Conservation (phyloP, 2,797 vertebrate species). For the Notolabrus celidotus region DNA sequence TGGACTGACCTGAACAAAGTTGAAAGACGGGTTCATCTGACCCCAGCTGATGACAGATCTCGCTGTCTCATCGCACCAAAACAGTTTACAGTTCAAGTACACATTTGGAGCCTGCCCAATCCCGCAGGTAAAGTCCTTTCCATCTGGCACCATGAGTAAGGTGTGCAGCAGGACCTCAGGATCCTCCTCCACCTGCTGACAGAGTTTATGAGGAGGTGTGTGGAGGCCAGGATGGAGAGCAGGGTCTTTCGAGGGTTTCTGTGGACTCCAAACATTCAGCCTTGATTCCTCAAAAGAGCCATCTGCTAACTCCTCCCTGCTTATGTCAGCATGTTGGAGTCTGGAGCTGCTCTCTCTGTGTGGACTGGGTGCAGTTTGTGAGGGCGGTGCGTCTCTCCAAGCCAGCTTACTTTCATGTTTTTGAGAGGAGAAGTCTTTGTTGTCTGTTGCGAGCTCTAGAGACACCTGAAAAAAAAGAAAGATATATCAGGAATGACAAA, state of each 20-base stretch:
- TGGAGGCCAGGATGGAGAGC: conserved; percentile 19
- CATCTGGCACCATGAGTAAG: conserved; percentile 93
- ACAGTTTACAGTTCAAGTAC: conserved; percentile 94
- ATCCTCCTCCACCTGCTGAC: conserved; percentile 63
- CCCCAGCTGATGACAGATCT: conserved; percentile 91
- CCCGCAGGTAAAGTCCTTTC: conserved; percentile 86
- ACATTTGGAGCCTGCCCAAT: conserved; percentile 82
- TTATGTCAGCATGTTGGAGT: conserved; percentile 16
- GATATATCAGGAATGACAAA: background rate
- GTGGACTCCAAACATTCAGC: conserved; percentile 52
- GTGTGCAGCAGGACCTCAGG: conserved; percentile 86
- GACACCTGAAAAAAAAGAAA: conserved; percentile 85
- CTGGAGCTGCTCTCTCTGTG: conserved; percentile 50
- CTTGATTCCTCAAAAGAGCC: conserved; percentile 29
- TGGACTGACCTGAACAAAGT: conserved; percentile 90
- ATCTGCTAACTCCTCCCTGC: conserved; percentile 21
- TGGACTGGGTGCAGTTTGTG: conserved; percentile 44
- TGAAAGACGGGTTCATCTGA: conserved; percentile 87
- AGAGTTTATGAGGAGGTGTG: conserved; percentile 27
- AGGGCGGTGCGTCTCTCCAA: conserved; percentile 13
- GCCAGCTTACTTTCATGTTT: conserved; percentile 52
- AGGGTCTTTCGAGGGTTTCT: background rate
- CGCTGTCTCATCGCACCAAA: conserved; percentile 88
- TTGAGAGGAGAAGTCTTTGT: conserved; percentile 73
- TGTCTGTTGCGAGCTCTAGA: conserved; percentile 84